Evolutionary conservation across 92 coral and sea anemone genomes (phyloP).

Genomic region (Palythoa caribaeorum): DNA sequence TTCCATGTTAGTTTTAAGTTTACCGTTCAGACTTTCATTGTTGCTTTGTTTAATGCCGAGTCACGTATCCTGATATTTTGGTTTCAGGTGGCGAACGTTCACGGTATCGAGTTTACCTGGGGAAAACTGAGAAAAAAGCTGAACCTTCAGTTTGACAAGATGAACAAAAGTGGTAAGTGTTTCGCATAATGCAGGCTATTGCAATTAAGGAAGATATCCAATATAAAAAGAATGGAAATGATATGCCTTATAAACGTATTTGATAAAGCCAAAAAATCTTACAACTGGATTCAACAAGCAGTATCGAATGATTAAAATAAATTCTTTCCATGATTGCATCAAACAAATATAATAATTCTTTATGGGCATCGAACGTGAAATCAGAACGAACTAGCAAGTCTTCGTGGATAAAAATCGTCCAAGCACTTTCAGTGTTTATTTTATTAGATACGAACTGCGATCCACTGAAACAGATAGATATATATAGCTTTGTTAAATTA

Average conservation of each 20-base stretch:
- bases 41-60: background rate
- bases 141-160: constrained; percentile 60
- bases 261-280: background rate
- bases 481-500: no score
- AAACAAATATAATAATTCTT: no score
- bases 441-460: no score
- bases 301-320: no score
- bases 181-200: background rate
- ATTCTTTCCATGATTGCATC: no score
- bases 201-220: background rate
- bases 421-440: no score
- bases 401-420: no score
- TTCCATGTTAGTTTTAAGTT: no score
- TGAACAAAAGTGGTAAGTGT: constrained; percentile 65
- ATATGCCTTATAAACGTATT: background rate
- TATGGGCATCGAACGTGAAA: no score
- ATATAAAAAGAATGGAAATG: background rate
- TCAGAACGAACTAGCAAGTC: no score
- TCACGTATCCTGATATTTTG: background rate
- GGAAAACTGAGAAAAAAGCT: constrained; percentile 80
- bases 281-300: background rate
- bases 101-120: constrained; percentile 84
- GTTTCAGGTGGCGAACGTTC: constrained; percentile 82
- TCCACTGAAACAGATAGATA: no score
- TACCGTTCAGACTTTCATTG: no score